Conservation (phyloP, 2,113 vertebrate genomes). For the Pandion haliaetus region DNA sequence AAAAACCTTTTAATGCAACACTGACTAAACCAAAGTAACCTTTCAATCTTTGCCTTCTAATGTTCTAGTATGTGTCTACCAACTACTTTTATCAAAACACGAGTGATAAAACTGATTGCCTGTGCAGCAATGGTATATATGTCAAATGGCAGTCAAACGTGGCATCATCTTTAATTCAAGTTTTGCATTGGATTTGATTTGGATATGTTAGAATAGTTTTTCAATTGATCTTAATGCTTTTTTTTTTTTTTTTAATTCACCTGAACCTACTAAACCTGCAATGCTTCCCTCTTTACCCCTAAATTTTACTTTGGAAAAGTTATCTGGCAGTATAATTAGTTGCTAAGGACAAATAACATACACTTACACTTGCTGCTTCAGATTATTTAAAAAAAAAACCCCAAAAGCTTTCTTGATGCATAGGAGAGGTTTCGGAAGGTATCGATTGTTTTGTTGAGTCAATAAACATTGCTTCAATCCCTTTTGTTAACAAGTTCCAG, state of each 20-base stretch:
- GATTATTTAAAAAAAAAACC: background rate
- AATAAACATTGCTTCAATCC: background rate
- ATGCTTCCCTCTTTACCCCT: background rate
- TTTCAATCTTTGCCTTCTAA: background rate
- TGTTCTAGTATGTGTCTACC: background rate
- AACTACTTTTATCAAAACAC: background rate
- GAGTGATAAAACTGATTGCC: background rate
- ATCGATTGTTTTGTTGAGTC: background rate
- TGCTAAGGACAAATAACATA: background rate
- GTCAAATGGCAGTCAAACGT: background rate
- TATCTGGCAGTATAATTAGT: background rate
- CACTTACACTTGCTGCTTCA: background rate
- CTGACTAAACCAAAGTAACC: background rate
- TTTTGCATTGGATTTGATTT: background rate
- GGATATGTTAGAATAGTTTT: background rate
- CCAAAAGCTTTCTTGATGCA: background rate
- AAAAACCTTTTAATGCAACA: background rate
- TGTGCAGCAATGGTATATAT: background rate
- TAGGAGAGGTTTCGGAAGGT: conserved; percentile 10
- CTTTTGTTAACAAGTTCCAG: background rate
- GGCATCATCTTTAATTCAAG: background rate
- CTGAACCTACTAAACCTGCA: background rate
- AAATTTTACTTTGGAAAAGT: background rate
- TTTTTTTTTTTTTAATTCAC: background rate
- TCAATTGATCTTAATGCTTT: background rate